These are phyloP conservation scores for Acromyrmex charruanus DNA, from an alignment of 1,140 invertebrate genomes.

Conservation along the genomic window DNA sequence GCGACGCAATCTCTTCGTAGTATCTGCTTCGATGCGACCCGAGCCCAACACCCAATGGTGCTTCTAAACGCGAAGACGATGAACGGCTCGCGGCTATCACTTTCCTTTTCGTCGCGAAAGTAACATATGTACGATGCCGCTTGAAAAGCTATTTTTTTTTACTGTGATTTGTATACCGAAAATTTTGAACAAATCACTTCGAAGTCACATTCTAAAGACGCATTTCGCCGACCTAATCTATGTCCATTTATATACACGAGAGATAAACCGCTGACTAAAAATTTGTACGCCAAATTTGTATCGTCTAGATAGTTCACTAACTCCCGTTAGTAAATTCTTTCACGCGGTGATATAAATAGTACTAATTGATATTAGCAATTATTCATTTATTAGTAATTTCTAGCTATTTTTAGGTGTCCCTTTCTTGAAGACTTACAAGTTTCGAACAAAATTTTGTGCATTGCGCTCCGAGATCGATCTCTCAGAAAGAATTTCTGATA, in stretches of 20 bases:
- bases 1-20: background rate
- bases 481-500: too few relatives aligned
- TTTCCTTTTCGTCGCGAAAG: background rate
- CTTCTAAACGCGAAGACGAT: conserved; percentile 59
- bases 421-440: background rate
- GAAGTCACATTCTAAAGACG: conserved; percentile 46
- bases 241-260: conserved; percentile 22
- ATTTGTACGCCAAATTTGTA: conserved; percentile 41
- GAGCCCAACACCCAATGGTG: conserved; percentile 58
- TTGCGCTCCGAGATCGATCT: background rate
- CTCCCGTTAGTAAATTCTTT: background rate
- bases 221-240: background rate
- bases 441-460: background rate
- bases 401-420: conserved; percentile 13
- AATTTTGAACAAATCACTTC: conserved; percentile 45
- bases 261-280: conserved; percentile 51
- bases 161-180: conserved; percentile 65
- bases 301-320: conserved; percentile 2
- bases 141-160: conserved; percentile 38
- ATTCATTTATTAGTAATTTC: conserved; percentile 22
- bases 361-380: conserved; percentile 31
- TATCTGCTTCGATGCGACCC: conserved; percentile 13
- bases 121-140: background rate
- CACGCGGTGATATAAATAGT: conserved; percentile 21
- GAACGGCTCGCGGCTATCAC: conserved; percentile 1